Conservation (phyloP, 2,113 vertebrate genomes). For the Corydoras maculifer region DNA sequence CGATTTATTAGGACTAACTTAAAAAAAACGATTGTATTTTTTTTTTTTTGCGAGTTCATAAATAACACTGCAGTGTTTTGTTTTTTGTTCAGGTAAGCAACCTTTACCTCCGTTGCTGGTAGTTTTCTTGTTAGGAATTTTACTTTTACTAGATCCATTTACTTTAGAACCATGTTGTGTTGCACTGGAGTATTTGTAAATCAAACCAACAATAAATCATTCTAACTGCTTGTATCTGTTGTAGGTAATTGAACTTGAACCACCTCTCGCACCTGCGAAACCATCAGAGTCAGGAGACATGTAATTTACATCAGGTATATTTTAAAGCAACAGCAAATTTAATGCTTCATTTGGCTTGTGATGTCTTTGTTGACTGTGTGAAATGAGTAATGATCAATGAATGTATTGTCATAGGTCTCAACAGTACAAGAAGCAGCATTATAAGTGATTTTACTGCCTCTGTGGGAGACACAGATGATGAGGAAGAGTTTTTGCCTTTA, state of each 20-base stretch:
- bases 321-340: slow-evolving; percentile 4
- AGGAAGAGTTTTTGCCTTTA: slow-evolving; percentile 15
- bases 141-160: background rate
- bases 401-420: slow-evolving; percentile 43
- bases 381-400: no score
- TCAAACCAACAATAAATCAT: background rate
- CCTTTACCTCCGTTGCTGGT: slow-evolving; percentile 61
- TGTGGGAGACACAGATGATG: background rate
- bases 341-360: slow-evolving; percentile 1
- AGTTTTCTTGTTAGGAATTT: background rate
- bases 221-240: background rate
- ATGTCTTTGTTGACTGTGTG: no score
- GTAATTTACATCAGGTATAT: slow-evolving; percentile 32
- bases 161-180: background rate
- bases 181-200: background rate
- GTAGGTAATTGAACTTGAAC: slow-evolving; percentile 27
- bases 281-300: slow-evolving; percentile 42
- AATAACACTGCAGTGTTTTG: slow-evolving; percentile 1
- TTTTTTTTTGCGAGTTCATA: background rate
- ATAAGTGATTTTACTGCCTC: slow-evolving; percentile 23
- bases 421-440: slow-evolving; percentile 28
- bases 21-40: background rate
- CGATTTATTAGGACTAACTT: background rate
- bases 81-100: slow-evolving; percentile 49
- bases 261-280: slow-evolving; percentile 58